Evolutionary conservation across 2,113 vertebrate genomes (phyloP), one percentile per base, ranked within the genome.

Genomic region (Epinephelus moara): DNA sequence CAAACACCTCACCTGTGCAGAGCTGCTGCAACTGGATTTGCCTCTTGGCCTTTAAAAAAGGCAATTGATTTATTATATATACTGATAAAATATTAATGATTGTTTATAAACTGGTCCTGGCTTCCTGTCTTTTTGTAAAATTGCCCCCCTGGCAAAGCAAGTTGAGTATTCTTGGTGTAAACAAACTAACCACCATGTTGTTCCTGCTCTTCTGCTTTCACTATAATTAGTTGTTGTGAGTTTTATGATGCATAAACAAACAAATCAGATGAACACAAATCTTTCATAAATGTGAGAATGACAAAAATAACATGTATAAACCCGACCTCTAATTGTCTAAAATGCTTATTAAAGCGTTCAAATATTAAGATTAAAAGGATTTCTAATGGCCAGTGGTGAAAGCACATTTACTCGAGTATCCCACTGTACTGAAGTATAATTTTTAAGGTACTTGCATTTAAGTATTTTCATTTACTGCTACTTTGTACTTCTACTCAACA

Each of bases 151-250:
- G 42, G 42, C 42, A 45, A 45, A 45, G 8, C 42, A 45, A 45
- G 10, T 12, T 45, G 9, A 45, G 42, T 11, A 45, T 45, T 12
- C 42, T 9, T 45, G 6, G 63, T 56, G 50, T 80, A 85, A 84
- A 87, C 84, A 89, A 59, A 80, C 45, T 5, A 23, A 78, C 52
- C 57, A 75, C n/a, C 50, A 55, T 63, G 45, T 30, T 47, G 40
- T 9, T 42, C 17, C 5, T 47, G 18, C 42, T 53, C 15, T 10
- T 60, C 40, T 79, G 77, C 4, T 71, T 49, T 80, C 21, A 61
- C 19, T 50, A 55, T 25, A 25, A 50, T 21, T 0, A 40, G n/a
- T 3, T 33, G 52, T 57, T 53, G 15, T 42, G 15, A 21, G 18
- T 42, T 68, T 66, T 3, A 5, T 59, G 21, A 33, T 47, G 12